A percentile compares a stretch with the other conserved stretches of the same genome.
These are phyloP conservation scores for Orchesella flavescens DNA, from an alignment of 2,888 invertebrate species.

Conservation along the genomic window DNA sequence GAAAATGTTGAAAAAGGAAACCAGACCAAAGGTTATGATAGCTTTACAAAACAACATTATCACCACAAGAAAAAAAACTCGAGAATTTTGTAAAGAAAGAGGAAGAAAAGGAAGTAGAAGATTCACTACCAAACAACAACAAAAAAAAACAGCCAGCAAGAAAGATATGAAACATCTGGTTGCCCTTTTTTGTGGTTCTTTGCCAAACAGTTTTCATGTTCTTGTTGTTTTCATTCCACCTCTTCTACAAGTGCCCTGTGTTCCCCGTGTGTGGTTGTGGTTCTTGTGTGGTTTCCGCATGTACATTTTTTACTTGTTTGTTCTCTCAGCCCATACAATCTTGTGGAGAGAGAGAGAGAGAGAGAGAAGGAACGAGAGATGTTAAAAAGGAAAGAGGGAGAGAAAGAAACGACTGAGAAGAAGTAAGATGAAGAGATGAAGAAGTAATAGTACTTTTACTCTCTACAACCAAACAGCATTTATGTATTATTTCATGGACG, in stretches of 20 bases:
- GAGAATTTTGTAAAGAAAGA: too few relatives aligned
- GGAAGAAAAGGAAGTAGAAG: too few relatives aligned
- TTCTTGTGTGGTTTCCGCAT: background rate
- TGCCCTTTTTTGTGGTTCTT: constrained; percentile 10
- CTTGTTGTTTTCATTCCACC: constrained; percentile 20
- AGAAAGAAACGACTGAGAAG: too few relatives aligned
- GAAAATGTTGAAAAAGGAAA: background rate
- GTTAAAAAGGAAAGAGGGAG: too few relatives aligned
- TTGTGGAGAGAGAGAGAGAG: background rate
- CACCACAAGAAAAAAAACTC: background rate
- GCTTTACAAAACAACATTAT: constrained; percentile 6
- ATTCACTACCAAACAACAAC: background rate
- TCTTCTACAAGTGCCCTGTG: constrained; percentile 7
- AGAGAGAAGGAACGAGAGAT: too few relatives aligned
- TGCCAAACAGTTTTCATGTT: constrained; percentile 6
- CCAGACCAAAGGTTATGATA: background rate
- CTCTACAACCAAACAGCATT: background rate
- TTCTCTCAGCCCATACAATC: background rate
- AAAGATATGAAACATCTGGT: constrained; percentile 6
- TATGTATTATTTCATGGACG: background rate
- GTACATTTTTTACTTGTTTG: background rate
- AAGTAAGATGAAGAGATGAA: background rate
- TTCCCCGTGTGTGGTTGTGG: background rate
- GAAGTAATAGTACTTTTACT: background rate
- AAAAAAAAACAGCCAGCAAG: background rate